Conservation (phyloP, 2,888 invertebrate genomes). For the Dascillus cervinus region DNA sequence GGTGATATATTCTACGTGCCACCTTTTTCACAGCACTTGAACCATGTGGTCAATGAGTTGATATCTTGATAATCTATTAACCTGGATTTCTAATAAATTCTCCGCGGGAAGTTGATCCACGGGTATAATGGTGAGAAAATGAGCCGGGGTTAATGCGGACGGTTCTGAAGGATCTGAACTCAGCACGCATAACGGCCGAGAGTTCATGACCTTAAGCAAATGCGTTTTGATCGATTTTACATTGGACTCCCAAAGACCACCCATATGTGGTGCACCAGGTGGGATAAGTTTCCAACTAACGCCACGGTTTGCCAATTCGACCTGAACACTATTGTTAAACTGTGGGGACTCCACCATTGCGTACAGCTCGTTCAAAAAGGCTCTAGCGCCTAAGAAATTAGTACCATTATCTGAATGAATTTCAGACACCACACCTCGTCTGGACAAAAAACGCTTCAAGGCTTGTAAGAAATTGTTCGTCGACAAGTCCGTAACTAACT, state of each 20-base stretch:
- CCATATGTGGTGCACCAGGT: no score
- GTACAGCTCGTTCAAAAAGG: not conserved
- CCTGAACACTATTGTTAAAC: no score
- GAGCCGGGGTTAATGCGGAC: not conserved
- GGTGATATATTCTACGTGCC: not conserved
- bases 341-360: no score
- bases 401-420: constrained; percentile 30
- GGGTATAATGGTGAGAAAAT: not conserved
- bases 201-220: no score
- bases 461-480: constrained; percentile 28
- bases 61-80: not conserved
- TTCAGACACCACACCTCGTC: constrained; percentile 24
- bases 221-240: no score
- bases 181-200: not conserved
- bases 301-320: no score
- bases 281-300: no score
- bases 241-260: no score
- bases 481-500: constrained; percentile 25
- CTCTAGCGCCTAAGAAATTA: constrained; percentile 29
- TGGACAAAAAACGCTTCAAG: constrained; percentile 25
- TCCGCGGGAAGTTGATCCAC: not conserved
- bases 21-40: not conserved
- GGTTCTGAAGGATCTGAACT: not conserved
- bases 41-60: not conserved
- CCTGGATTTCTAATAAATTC: not conserved